Evolutionary conservation across 2,113 vertebrate genomes (phyloP), one percentile per base, ranked within the genome.

Genomic region (Alexandromys fortis): DNA sequence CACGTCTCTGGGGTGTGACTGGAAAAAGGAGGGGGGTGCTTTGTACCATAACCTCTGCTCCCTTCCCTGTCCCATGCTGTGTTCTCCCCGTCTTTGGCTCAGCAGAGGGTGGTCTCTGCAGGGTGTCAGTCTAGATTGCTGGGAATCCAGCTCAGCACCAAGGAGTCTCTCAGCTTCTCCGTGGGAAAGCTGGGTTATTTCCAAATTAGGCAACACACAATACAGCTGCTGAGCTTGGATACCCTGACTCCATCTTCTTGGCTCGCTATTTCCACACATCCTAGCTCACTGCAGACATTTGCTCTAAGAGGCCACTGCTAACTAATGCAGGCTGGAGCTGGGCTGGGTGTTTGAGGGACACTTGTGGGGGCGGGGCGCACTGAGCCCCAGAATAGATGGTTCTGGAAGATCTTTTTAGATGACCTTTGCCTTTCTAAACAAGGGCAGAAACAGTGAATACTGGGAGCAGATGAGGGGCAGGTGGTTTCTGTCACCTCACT

Each of bases 61-160:
- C 8, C 63, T 6, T 47, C 8, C 42, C 58, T 9, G 28, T 10
- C 17, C 4, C 35, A 58, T 7, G 13, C 79, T 28, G 24, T n/a
- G 68, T 17, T 2, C 13, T 22, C 52, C 9, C 19, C 13, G 4
- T 4, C 16, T 16, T 22, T 8, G 33, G 13, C 3, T 83, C 82
- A 45, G 3, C 30, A 16, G 22, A 0, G 45, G 26, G 4, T 55
- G 45, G n/a, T 28, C 17, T 55, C n/a, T 63, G 65, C 38, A 28
- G 0, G 10, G 1, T 81, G 38, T 3, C 65, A 24, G 9, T n/a
- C 47, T 5, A 26, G 28, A 19, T 16, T 49, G 30, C n/a, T 81
- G 3, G 0, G 5, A 0, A 42, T 9, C 22, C 83, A 13, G 42
- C 35, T 82, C 24, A 0, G 67, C 49, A 6, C 2, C 22, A 55